Conservation (phyloP, 2,797 vertebrate species). For the Crocidura indochinensis region DNA sequence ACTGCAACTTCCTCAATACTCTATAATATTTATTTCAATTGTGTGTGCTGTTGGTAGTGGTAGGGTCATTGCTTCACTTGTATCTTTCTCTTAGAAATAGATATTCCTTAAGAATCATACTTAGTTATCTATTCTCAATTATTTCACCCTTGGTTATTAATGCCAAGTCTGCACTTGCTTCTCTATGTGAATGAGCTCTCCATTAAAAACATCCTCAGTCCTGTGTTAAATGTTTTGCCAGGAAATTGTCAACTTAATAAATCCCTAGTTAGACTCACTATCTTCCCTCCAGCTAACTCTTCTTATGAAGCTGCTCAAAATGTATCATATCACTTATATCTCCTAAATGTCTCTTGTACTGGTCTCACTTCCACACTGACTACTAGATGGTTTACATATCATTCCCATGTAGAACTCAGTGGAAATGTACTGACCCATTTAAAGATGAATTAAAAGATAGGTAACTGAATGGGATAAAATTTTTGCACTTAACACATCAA, state of each 20-base stretch:
- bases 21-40: background rate
- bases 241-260: constrained; percentile 30
- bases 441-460: constrained; percentile 4
- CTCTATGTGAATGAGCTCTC: background rate
- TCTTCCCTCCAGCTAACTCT: background rate
- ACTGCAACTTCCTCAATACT: background rate
- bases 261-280: constrained; percentile 49
- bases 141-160: background rate
- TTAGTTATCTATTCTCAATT: background rate
- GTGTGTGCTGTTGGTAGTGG: background rate
- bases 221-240: constrained; percentile 40
- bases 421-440: constrained; percentile 35
- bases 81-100: background rate
- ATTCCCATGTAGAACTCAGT: background rate
- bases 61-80: no score
- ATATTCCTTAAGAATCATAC: background rate
- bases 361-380: constrained; percentile 6
- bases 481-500: no score
- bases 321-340: constrained; percentile 55
- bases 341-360: constrained; percentile 16
- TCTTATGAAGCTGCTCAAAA: constrained; percentile 18
- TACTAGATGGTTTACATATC: constrained; percentile 27
- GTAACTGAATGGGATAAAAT: no score
- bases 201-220: constrained; percentile 22
- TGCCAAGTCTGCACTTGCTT: constrained; percentile 34